Conservation (phyloP, 2,113 vertebrate species). For the Hippopotamus amphibius region DNA sequence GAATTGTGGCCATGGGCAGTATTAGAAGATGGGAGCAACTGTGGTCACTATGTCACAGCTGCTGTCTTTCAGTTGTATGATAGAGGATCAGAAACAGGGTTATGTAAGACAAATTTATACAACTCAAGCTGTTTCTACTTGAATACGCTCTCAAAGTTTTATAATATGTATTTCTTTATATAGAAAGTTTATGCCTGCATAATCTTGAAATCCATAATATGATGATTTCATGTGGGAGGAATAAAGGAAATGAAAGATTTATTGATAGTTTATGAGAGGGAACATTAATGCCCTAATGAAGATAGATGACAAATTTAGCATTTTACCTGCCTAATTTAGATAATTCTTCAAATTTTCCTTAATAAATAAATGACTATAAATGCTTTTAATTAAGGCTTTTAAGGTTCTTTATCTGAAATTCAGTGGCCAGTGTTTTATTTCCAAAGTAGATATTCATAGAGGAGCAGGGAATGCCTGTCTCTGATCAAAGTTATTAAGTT, state of each 20-base stretch:
- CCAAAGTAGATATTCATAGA: neutral
- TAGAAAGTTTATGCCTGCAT: neutral
- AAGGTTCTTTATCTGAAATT: neutral
- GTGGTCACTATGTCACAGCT: neutral
- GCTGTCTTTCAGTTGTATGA: neutral
- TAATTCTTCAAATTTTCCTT: neutral
- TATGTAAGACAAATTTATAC: neutral
- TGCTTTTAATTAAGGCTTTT: neutral
- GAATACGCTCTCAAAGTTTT: neutral
- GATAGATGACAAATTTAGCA: neutral
- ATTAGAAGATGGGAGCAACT: neutral
- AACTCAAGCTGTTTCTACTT: neutral
- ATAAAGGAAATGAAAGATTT: neutral
- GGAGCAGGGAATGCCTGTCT: neutral
- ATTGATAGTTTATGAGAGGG: neutral
- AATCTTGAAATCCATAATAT: neutral
- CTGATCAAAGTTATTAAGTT: constrained; percentile 54
- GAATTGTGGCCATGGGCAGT: neutral
- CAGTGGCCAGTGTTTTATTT: constrained; percentile 15
- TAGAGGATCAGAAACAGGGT: neutral
- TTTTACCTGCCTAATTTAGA: neutral
- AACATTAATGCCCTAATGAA: neutral
- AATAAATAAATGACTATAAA: neutral
- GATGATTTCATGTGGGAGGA: neutral
- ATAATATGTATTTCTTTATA: neutral